Conservation (phyloP, 2,888 invertebrate genomes). For the Caenorhabditis sp. region DNA sequence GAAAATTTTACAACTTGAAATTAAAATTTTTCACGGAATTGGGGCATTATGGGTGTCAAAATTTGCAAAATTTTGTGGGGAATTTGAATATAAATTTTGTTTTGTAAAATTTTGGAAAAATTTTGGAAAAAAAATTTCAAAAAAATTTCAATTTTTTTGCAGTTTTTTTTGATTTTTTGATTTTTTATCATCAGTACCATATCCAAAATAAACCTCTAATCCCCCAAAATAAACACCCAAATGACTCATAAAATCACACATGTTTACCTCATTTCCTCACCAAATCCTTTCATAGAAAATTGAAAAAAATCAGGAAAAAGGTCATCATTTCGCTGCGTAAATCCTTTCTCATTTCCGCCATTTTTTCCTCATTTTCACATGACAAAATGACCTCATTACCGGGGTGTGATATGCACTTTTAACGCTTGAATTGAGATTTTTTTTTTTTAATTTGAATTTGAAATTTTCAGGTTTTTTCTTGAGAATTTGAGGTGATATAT, state of each 20-base stretch:
- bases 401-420: not conserved
- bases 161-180: not conserved
- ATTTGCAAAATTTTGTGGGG: not conserved
- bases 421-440: not conserved
- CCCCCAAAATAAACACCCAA: not conserved
- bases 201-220: not conserved
- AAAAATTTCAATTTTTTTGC: not conserved
- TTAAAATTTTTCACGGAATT: not conserved
- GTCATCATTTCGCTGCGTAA: not conserved
- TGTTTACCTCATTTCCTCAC: not conserved
- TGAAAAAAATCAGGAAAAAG: not conserved
- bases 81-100: not conserved
- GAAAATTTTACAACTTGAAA: no score
- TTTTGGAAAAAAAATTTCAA: not conserved
- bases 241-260: not conserved
- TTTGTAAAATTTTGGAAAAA: not conserved
- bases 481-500: no score
- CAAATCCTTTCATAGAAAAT: not conserved
- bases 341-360: not conserved
- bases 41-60: not conserved
- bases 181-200: not conserved
- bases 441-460: no score
- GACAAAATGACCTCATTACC: conserved; percentile 8
- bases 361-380: not conserved
- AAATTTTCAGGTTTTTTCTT: no score